Conservation (phyloP, 2,113 vertebrate genomes). For the Ariopsis seemanni region DNA sequence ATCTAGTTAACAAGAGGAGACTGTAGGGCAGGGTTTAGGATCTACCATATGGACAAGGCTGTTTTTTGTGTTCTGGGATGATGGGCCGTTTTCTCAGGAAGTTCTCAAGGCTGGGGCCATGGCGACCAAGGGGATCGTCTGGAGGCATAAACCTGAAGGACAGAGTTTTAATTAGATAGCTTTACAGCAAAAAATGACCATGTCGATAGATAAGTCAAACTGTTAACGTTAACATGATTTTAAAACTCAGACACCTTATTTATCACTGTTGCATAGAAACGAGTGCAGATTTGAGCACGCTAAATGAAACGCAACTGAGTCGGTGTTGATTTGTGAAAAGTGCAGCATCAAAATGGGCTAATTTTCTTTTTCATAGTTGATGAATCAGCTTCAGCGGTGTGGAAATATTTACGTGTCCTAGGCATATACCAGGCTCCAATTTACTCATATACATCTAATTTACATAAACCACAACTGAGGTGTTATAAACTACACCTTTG, state of each 20-base stretch:
- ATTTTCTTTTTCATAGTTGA: background rate
- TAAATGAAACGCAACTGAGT: background rate
- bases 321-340: background rate
- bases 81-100: slow-evolving; percentile 93
- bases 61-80: slow-evolving; percentile 95
- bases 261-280: background rate
- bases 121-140: slow-evolving; percentile 93
- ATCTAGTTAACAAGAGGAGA: background rate
- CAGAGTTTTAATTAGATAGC: background rate
- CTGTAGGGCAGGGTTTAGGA: background rate
- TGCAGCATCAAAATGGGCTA: background rate
- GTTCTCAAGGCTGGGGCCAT: slow-evolving; percentile 94
- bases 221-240: background rate
- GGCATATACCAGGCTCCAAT: background rate
- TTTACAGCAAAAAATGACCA: background rate
- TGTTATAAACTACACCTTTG: background rate
- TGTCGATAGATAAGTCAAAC: background rate
- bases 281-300: background rate
- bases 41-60: slow-evolving; percentile 95
- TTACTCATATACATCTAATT: background rate
- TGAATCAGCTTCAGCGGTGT: background rate
- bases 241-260: background rate
- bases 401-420: background rate
- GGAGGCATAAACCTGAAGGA: slow-evolving; percentile 90
- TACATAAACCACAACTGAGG: background rate